Evolutionary conservation across 2,113 vertebrate species (phyloP), one percentile per base, ranked within the genome.

Genomic region (Diphyllodes magnificus): DNA sequence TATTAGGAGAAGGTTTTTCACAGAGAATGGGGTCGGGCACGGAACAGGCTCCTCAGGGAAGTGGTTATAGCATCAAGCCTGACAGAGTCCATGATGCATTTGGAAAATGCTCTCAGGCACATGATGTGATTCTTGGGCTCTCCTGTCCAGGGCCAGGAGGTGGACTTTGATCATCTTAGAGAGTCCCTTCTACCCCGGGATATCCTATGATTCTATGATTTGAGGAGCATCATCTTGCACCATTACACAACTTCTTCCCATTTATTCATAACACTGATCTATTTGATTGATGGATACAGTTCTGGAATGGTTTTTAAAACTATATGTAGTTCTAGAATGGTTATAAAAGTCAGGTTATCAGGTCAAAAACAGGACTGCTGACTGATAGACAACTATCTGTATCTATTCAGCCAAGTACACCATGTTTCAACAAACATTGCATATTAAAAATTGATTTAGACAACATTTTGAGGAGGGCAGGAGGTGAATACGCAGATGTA

Each of bases 1-100:
- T 42, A 47, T 35, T 15, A 54, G 24, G 21, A 54, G 49, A 42
- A 40, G 11, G 7, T 31, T 76, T 54, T 49, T 75, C 45, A 15
- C 14, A 6, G 14, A 35, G 30, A 7, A 7, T 0, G 1, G 3
- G 13, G 6, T 1, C 23, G 15, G 18, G 1, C 18, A 21, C n/a
- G 70, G 63, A 54, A 16, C 12, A 70, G 27, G 10, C 4, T 70
- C 27, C 11, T 28, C 42, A 31, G 40, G 25, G 25, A 61, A 54
- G 17, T 16, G n/a, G 14, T 35, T 27, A 49, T 6, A 61, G 40
- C 31, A 77, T 35, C 21, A 49, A 76, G 3, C 15, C 15, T 49
- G 12, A 33, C 10, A 63, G 47, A 27, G 22, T 37, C 24, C 22
- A 42, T 49, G 49, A 37, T 20, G 22, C 10, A 20, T 56, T 56